Base-by-base conservation (phyloP, 2,888 invertebrate genomes). In the Arenicola marina region DNA sequence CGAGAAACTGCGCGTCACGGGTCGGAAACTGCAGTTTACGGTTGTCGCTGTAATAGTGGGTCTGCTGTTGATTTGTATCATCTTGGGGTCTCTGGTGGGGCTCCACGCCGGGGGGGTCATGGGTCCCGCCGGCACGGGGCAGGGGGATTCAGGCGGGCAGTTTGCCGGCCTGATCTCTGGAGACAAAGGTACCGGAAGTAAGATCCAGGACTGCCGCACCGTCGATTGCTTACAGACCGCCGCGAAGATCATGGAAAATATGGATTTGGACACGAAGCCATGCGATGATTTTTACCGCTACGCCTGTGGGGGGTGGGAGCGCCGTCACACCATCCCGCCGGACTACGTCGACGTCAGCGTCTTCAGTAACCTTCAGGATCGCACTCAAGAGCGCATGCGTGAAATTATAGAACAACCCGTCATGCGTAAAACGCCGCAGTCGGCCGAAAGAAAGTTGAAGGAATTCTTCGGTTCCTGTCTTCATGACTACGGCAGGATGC, bases 271-370 rank as follows among this genome's bases (percentile, higher is more conserved):
- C 34, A 54, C 61, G 11, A 62, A 72, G 55, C 86, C 86, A 4
- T 88, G 88, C 74, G 76, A 81, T 4, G 80, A 86, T 71, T 84
- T 87, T 73, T 85, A 86, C 83, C 77, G 79, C 32, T 87, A 84
- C 75, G 82, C 86, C 1, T 88, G 87, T 71, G 86, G 86, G 2
- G 82, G 84, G 28, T 87, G 87, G 87, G 71, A 86, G 26, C 71
- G 77, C 45, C 76, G 78, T 24, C 79, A 85, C 69, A 76, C 82
- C 1, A 75, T 86, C 48, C 86, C 86, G 1, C 76, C 80, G 26
- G 85, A 84, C 54, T 78, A 81, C 57, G 82, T 83, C 57, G 78
- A 83, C 24, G 34, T 61, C 51, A 87, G 86, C 85, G 84, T 84
- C 70, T 76, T 83, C 43, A 78, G 80, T 51, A 79, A 85, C 63